These are phyloP conservation scores for Cyclura pinguis DNA, from an alignment of 2,797 vertebrate genomes.

Conservation along the genomic window DNA sequence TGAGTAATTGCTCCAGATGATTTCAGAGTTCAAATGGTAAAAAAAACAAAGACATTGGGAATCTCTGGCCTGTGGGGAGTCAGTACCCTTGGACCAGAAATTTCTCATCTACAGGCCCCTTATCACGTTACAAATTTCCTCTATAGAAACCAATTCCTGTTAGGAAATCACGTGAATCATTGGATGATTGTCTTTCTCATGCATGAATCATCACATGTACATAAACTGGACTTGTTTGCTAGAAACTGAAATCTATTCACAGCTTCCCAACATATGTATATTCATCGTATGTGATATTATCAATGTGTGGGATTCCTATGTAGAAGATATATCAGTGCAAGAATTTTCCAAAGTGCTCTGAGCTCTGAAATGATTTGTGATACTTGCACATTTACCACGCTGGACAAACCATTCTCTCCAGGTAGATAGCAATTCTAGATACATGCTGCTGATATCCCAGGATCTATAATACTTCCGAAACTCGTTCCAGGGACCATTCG, in stretches of 20 bases:
- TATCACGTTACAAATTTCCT: not conserved
- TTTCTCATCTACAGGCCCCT: too few relatives aligned
- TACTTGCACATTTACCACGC: not conserved
- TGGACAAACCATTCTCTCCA: too few relatives aligned
- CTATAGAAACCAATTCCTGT: too few relatives aligned
- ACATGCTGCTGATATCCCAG: not conserved
- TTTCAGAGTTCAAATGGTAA: slow-evolving; percentile 1
- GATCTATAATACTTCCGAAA: not conserved
- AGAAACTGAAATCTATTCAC: not conserved
- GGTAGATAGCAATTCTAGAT: not conserved
- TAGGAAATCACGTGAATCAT: too few relatives aligned
- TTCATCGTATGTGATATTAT: not conserved
- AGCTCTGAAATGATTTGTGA: not conserved
- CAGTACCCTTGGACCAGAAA: not conserved
- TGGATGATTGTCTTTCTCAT: too few relatives aligned
- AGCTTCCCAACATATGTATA: not conserved
- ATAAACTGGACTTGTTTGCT: not conserved
- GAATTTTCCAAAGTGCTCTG: not conserved
- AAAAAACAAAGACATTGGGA: not conserved
- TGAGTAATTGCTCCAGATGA: not conserved
- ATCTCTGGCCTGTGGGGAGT: not conserved
- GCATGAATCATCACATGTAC: too few relatives aligned
- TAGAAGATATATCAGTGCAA: not conserved
- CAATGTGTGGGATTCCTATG: not conserved
- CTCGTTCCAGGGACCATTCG: not conserved